Evolutionary conservation across 2,888 invertebrate species (phyloP).

Genomic region (Nomada goodeniana): DNA sequence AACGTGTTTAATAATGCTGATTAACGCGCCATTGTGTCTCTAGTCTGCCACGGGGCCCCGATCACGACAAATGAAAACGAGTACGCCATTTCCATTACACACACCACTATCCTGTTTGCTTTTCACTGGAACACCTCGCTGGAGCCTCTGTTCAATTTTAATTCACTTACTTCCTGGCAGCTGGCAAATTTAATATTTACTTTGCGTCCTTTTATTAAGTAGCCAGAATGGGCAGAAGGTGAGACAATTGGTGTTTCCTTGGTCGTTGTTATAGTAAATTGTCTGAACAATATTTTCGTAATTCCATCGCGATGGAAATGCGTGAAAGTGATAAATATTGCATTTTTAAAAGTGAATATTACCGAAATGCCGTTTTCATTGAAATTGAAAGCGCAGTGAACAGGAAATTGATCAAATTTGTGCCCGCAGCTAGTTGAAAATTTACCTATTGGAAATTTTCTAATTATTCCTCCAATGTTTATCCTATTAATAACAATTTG

Average conservation of each 20-base stretch:
- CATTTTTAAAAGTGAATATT: too few relatives aligned
- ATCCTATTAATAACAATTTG: not conserved
- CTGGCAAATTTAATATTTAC: not conserved
- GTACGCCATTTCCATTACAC: not conserved
- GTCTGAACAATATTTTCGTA: too few relatives aligned
- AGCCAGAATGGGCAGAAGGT: too few relatives aligned
- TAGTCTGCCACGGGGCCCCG: conserved; percentile 30
- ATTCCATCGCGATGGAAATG: too few relatives aligned
- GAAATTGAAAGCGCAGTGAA: too few relatives aligned
- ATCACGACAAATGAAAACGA: conserved; percentile 20
- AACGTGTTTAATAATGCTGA: conserved; percentile 76
- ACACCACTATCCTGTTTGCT: not conserved
- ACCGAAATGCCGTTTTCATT: too few relatives aligned
- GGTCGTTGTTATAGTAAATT: too few relatives aligned
- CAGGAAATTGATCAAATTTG: too few relatives aligned
- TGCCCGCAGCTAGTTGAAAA: too few relatives aligned
- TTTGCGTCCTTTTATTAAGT: not conserved
- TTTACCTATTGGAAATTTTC: not conserved
- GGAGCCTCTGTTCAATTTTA: not conserved
- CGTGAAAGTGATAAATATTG: too few relatives aligned
- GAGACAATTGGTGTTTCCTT: too few relatives aligned
- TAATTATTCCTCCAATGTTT: not conserved
- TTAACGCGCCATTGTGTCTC: conserved; percentile 75
- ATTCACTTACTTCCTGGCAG: not conserved
- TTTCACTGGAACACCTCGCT: conserved; percentile 14